Evolutionary conservation across 23 tunicate genomes (phyloP).

Genomic region (Styela clava): DNA sequence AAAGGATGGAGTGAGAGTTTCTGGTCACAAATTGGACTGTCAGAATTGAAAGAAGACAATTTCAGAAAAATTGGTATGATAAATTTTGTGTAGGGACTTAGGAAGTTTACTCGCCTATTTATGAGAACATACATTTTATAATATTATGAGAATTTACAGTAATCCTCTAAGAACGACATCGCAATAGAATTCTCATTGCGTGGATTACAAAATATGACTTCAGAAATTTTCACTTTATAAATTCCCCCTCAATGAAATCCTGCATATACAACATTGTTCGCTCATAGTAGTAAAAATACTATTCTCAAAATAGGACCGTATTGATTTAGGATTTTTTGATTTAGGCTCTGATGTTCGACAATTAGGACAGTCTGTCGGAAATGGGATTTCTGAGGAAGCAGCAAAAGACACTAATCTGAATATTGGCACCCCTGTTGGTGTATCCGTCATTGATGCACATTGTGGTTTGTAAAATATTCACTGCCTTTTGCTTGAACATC

Average conservation of each 20-base stretch:
- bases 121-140: too few species aligned
- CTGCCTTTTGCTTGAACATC: too few species aligned
- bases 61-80: slow-evolving; percentile 59
- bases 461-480: slow-evolving; percentile 76
- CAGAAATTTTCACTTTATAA: too few species aligned
- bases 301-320: too few species aligned
- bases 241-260: too few species aligned
- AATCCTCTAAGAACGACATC: too few species aligned
- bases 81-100: neutral
- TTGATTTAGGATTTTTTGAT: neutral
- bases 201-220: too few species aligned
- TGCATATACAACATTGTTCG: too few species aligned
- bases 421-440: slow-evolving; percentile 51
- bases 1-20: slow-evolving; percentile 64
- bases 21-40: slow-evolving; percentile 55
- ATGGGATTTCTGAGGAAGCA: slow-evolving; percentile 53
- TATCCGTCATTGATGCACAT: slow-evolving; percentile 89
- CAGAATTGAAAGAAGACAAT: slow-evolving; percentile 45
- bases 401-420: slow-evolving; percentile 38
- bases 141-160: too few species aligned
- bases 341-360: slow-evolving; percentile 5
- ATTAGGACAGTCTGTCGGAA: slow-evolving; percentile 52
- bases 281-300: too few species aligned
- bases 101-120: neutral
- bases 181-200: too few species aligned